Base-by-base conservation (phyloP, 2,113 vertebrate genomes). In the Oryzias celebensis region DNA sequence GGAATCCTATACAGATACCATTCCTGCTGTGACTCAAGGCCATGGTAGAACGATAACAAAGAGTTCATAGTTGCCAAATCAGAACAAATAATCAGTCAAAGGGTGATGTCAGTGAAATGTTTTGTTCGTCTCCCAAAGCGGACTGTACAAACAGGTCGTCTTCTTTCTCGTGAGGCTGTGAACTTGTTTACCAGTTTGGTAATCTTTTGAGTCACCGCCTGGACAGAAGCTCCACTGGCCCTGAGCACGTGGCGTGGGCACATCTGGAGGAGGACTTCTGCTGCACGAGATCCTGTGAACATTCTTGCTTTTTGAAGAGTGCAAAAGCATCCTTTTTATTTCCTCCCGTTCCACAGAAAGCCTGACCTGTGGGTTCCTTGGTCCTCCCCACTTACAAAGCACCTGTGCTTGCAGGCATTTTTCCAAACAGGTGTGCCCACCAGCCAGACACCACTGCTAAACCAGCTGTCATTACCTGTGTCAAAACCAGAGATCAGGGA, bases 401-500 rank as follows among this genome's bases (percentile, higher is more conserved):
- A 86, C 82, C 85, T 87, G 82, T 85, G 87, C 78, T 85, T 85
- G 79, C 89, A 85, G 87, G 87, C 82, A 77, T 87, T 90, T 36
- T 85, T 85, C 78, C 86, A 82, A 89, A 85, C 87, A 89, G 90
- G 88, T 89, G 86, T 85, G 85, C 79, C 83, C 82, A 81, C 81
- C 86, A 90, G 84, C 86, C 87, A 83, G 88, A 77, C 90, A 83
- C 83, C 85, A 82, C 88, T 87, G 88, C 83, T 89, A 84, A 91
- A 90, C 90, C 91, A 92, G 90, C 91, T 92, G 88, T 92, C 90
- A 90, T 90, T 84, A 91, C 89, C 88, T 88, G 88, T 88, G 91
- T 93, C 90, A 87, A 91, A 90, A 89, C 87, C 89, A 91, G 90
- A 92, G 92, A 92, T 93, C 92, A 92, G 92, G 91, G 92, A 93